These are phyloP conservation scores for Lynx canadensis DNA, from an alignment of 2,113 vertebrate genomes.

Conservation along the genomic window DNA sequence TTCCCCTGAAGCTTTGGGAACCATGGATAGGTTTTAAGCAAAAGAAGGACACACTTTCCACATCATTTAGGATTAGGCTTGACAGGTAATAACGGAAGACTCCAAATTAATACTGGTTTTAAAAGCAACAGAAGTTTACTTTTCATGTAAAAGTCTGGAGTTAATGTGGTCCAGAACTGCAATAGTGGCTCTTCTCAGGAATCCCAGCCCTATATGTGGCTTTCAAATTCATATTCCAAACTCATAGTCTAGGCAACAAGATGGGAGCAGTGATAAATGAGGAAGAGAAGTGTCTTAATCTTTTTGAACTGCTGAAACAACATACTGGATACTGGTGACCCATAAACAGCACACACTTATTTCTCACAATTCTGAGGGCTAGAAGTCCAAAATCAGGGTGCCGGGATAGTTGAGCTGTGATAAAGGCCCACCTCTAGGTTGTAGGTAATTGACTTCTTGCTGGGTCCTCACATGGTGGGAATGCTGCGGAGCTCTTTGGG, in stretches of 20 bases:
- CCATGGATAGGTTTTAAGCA: neutral
- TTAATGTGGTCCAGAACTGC: neutral
- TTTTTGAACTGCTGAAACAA: neutral
- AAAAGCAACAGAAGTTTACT: neutral
- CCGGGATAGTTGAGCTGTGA: neutral
- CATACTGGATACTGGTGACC: neutral
- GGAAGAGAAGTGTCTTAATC: neutral
- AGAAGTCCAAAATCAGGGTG: neutral
- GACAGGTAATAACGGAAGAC: neutral
- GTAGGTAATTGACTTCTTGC: neutral
- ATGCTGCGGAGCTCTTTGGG: neutral
- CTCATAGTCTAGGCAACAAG: neutral
- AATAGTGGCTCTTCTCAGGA: neutral
- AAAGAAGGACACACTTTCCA: neutral
- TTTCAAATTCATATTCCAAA: neutral
- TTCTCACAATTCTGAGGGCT: neutral
- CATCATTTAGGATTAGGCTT: neutral
- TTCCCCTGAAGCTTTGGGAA: neutral
- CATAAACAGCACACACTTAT: neutral
- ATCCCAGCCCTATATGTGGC: neutral
- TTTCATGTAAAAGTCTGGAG: neutral
- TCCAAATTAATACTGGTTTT: slow-evolving; percentile 17
- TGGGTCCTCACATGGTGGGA: neutral
- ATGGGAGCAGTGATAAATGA: neutral
- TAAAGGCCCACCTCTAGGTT: neutral